Base-by-base conservation (phyloP, 1,140 invertebrate genomes). In the Danaus melanippus region DNA sequence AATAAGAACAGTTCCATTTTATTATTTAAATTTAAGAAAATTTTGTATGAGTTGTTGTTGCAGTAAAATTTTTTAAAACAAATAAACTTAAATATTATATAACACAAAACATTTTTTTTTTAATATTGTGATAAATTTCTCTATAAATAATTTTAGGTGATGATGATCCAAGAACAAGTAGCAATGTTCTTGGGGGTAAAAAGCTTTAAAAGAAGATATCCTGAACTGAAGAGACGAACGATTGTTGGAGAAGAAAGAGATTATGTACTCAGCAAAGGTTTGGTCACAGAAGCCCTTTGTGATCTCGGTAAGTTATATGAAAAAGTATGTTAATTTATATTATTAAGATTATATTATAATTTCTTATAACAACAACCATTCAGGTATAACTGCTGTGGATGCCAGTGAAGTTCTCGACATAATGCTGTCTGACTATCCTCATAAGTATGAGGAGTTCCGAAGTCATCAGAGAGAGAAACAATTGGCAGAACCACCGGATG, bases 181-280 rank as follows among this genome's bases (percentile, higher is more conserved):
- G 94, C 95, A 0, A 93, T 97, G 69, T 98, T 94, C 85, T 88
- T 99, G 15, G 94, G 93, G 10, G 93, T 98, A 10, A 98, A 97
- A 71, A 97, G 96, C 40, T 98, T 99, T 78, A 98, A 98, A 82
- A 89, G 97, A 62, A 96, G 97, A 79, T 98, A 98, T 87, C 96
- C 97, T 43, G 95, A 97, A 82, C 78, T 98, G 10, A 92, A 92
- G 44, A 88, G 97, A 53, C 88, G 97, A 50, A 88, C 92, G 46
- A 93, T 98, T 12, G 95, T 96, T 50, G 94, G 95, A 86, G 93
- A 96, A 67, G 97, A 98, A 84, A 90, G 94, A 58, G 94, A 95
- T 76, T 98, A 93, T 88, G 90, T 98, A 1, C 91, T 93, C 64
- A 93, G 95, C 56, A 92, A 92, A 77, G 93, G 92, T 44, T 88